phyloP scores from a whole-genome alignment of 2,113 vertebrate species.

The Pseudorectes ferrugineus region DNA sequence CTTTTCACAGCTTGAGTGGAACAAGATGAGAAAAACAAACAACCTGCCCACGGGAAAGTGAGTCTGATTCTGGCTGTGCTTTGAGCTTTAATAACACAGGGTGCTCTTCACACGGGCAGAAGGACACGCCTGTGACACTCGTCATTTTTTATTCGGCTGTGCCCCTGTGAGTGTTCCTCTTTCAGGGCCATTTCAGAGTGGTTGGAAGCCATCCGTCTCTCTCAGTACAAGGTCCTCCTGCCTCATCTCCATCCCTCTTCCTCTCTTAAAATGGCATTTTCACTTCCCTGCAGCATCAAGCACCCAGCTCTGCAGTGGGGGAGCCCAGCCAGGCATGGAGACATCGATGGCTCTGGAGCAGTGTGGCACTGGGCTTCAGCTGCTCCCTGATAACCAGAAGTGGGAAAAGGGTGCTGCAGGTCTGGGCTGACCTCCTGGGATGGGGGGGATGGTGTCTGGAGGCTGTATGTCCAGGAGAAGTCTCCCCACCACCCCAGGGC shows the following conservation, averaged over 20 bases:
- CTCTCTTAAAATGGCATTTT: not conserved
- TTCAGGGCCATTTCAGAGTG: not conserved
- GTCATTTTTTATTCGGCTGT: not conserved
- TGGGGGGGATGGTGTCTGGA: not conserved
- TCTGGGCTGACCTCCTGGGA: not conserved
- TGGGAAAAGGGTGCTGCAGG: not conserved
- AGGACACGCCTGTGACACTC: not conserved
- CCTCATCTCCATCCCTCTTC: not conserved
- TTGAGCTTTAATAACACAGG: not conserved
- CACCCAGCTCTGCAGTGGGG: not conserved
- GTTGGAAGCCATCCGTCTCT: not conserved
- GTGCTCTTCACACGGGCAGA: not conserved
- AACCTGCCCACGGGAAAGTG: not conserved
- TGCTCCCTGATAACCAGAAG: not conserved
- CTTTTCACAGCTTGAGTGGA: not conserved
- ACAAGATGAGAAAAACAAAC: constrained; percentile 37
- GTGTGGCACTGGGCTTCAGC: accelerated
- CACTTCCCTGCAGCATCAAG: not conserved
- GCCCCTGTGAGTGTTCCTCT: not conserved
- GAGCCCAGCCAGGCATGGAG: not conserved
- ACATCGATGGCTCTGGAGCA: not conserved
- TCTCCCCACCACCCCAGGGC: not conserved
- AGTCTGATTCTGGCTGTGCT: not conserved
- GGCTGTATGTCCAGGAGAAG: not conserved
- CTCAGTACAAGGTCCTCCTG: not conserved